Evolutionary conservation across 2,797 vertebrate species (phyloP), one percentile per base, ranked within the genome.

Genomic region (Emydoidea blandingii): DNA sequence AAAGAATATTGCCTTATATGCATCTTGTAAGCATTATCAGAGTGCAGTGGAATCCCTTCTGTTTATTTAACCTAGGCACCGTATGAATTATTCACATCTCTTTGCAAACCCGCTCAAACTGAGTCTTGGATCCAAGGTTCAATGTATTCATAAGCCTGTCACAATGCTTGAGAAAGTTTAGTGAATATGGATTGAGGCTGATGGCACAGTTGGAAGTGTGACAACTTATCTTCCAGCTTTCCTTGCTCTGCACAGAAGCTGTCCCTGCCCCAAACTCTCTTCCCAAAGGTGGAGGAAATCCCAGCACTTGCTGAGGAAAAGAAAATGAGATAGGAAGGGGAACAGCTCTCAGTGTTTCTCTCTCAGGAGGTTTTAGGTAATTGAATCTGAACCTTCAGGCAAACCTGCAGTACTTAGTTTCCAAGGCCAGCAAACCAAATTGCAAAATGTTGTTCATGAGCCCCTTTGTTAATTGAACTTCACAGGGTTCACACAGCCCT

Each of bases 131-230:
- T 15, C 68, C 2, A 44, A 52, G 27, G 12, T 6, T 76, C 25
- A 52, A 9, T 15, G 10, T 52, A 49, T 31, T 78, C 6, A 49
- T 21, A 72, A 44, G 16, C 2, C 25, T 91, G 82, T 68, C 56
- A 12, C 54, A 47, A 78, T 16, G 4, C 53, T 62, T 85, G 68
- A 56, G 50, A 44, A 74, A 74, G 72, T 27, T 44, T 15, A 34
- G 6, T 65, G 52, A 95, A 94, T 76, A 47, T 47, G 74, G 25
- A 91, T 0, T 44, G 59, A 92, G 10, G n/a, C 31, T 25, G 65
- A 80, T 1, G 0, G 5, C 4, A 47, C 21, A 50, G 14, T 62
- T 29, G 86, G 2, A 34, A 29, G 50, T 0, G 2, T 56, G 6
- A 12, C 6, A 0, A 27, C 74, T 50, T 57, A 78, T 50, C 72